These are phyloP conservation scores for Acipenser ruthenus DNA, from an alignment of 2,797 vertebrate genomes.

Conservation along the genomic window DNA sequence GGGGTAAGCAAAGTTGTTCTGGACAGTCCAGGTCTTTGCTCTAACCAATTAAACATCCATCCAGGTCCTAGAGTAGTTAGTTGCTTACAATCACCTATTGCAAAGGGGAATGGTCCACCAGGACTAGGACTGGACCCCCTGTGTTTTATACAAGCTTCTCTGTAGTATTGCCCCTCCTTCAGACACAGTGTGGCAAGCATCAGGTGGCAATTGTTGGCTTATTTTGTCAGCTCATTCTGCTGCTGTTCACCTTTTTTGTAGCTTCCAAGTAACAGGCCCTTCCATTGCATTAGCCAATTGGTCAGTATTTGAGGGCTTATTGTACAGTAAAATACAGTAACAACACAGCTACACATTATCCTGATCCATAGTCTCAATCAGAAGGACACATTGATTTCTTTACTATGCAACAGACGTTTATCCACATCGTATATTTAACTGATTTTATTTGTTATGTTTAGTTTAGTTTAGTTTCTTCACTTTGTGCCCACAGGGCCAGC, in stretches of 20 bases:
- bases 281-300: conserved; percentile 30
- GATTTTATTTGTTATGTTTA: conserved; percentile 32
- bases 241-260: conserved; percentile 39
- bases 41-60: too few relatives aligned
- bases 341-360: conserved; percentile 52
- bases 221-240: conserved; percentile 45
- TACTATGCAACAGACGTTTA: conserved; percentile 83
- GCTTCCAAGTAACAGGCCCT: conserved; percentile 52
- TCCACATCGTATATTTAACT: conserved; percentile 38
- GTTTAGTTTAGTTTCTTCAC: too few relatives aligned
- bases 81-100: too few relatives aligned
- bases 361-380: conserved; percentile 47
- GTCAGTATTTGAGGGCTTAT: conserved; percentile 21
- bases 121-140: too few relatives aligned
- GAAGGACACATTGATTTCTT: conserved; percentile 67
- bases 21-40: too few relatives aligned
- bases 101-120: too few relatives aligned
- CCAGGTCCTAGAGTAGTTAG: too few relatives aligned
- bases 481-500: too few relatives aligned
- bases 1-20: too few relatives aligned
- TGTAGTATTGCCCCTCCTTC: too few relatives aligned
- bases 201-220: conserved; percentile 44
- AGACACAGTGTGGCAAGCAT: conserved; percentile 47
- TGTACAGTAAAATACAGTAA: conserved; percentile 44
- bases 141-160: too few relatives aligned